Conservation (phyloP, 2,113 vertebrate genomes). For the Lipotes vexillifer region DNA sequence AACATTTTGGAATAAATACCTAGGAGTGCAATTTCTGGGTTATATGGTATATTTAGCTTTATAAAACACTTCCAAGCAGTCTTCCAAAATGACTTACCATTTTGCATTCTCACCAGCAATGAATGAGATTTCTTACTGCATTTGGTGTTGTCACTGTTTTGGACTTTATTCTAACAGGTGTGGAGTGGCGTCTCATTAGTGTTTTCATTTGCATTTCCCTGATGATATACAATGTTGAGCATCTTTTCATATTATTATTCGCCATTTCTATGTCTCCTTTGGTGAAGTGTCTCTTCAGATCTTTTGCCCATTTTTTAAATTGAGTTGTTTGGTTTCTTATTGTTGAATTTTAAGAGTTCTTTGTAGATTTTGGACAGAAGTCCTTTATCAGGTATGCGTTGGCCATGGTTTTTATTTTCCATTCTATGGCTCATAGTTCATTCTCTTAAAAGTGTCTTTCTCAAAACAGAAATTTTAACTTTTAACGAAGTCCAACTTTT, state of each 20-base stretch:
- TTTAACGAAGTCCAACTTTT: not conserved
- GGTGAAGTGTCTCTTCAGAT: not conserved
- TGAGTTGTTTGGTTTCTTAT: not conserved
- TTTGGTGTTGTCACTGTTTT: not conserved
- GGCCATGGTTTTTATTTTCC: not conserved
- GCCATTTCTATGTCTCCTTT: not conserved
- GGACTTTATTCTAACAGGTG: not conserved
- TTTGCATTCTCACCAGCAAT: not conserved
- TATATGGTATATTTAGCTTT: not conserved
- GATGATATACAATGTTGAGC: not conserved
- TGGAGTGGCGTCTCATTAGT: not conserved
- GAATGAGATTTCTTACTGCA: not conserved
- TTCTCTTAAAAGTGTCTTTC: not conserved
- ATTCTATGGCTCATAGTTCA: not conserved
- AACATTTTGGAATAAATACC: not conserved
- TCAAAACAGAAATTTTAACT: not conserved
- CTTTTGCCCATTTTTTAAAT: not conserved
- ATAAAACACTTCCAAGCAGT: not conserved
- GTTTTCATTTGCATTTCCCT: not conserved
- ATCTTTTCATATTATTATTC: not conserved
- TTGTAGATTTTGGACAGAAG: not conserved
- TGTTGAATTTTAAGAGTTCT: not conserved
- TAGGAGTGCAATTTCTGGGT: not conserved
- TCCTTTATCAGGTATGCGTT: not conserved
- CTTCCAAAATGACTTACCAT: not conserved